Evolutionary conservation across 2,888 invertebrate species (phyloP), one percentile per base, ranked within the genome.

Genomic region (Pecten maximus): DNA sequence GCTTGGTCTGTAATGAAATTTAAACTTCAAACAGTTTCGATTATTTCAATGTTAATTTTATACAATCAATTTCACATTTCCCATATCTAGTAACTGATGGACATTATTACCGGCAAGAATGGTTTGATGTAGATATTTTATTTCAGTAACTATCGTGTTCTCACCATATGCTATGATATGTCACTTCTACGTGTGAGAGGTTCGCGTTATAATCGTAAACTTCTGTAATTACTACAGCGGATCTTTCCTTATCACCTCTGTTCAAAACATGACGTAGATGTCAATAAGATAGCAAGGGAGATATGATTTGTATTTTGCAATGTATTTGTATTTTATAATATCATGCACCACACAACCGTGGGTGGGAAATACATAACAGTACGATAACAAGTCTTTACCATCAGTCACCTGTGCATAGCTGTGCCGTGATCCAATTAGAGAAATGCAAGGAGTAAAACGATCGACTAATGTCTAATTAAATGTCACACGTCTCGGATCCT

Each of bases 41-140:
- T 35, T 2, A 74, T 28, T 35, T 74, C 6, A 35, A 74, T 74
- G 74, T 35, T 28, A 74, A 74, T 74, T 74, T 74, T 74, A 74
- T 35, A 16, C 16, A 35, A 10, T 28, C 74, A 74, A 74, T 74
- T 35, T 12, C 28, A 10, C 10, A 28, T 28, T 28, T 74, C n/a
- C 12, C 60, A 28, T 16, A 28, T 74, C 74, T 12, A 28, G 23
- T 28, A 28, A 35, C 1, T 10, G 74, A 35, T 10, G 60, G 2
- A 74, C 35, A 74, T 74, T 35, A 74, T 15, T 35, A 74, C 10
- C 35, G 35, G 12, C 2, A 12, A 12, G 0, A 8, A 2, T 74
- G 12, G 74, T 74, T 74, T 74, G 74, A 74, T 74, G 74, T 74
- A 6, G 35, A 74, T 74, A 74, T 35, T 74, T 74, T 74, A 74